Evolutionary conservation across 2,113 vertebrate species (phyloP).

Genomic region (Microcebus tavaratra): DNA sequence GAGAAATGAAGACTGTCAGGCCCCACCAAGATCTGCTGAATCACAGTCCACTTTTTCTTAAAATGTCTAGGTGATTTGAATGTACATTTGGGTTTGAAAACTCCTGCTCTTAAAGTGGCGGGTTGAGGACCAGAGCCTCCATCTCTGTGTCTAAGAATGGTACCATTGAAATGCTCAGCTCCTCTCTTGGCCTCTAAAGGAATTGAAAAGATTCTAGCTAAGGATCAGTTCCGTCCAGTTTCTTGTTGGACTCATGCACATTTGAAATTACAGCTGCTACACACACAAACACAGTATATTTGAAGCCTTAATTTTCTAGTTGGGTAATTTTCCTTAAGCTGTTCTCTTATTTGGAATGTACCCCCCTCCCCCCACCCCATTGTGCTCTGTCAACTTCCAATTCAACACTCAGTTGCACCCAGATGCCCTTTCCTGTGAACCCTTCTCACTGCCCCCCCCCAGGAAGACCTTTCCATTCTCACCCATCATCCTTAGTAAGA

Average conservation of each 20-base stretch:
- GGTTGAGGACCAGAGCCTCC: not conserved
- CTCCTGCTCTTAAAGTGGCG: too few species aligned
- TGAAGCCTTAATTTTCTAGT: not conserved
- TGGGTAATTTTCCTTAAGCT: not conserved
- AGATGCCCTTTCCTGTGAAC: not conserved
- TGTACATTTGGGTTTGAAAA: not conserved
- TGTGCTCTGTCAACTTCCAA: not conserved
- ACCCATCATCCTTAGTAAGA: not conserved
- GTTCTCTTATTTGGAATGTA: not conserved
- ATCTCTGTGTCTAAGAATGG: not conserved
- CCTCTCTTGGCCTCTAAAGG: not conserved
- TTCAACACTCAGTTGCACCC: not conserved
- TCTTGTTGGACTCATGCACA: not conserved
- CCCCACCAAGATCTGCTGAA: not conserved
- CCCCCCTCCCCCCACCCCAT: not conserved
- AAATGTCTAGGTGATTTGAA: not conserved
- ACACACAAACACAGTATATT: too few species aligned
- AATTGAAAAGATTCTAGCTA: not conserved
- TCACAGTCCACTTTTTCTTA: not conserved
- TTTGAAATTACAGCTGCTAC: not conserved
- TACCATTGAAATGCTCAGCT: not conserved
- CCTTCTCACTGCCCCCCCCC: not conserved
- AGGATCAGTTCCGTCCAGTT: not conserved
- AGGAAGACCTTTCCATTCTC: not conserved
- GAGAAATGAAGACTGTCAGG: not conserved